These are phyloP conservation scores for Aleiodes alternator DNA, from an alignment of 2,888 invertebrate genomes.

Conservation along the genomic window DNA sequence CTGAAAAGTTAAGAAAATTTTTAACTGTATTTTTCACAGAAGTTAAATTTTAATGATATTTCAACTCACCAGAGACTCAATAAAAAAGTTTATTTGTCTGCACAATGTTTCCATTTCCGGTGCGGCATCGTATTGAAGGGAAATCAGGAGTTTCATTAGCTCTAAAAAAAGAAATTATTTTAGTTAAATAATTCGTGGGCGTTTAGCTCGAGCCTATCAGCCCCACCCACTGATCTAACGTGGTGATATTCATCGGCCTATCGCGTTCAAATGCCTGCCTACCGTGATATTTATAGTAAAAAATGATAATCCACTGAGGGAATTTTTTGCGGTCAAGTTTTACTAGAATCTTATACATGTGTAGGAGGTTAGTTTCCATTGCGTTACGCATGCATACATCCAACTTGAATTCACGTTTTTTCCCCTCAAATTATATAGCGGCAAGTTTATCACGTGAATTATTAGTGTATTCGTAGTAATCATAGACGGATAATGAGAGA, in stretches of 20 bases:
- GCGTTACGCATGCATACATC: conserved; percentile 5
- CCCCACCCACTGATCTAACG: conserved; percentile 45
- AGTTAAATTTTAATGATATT: too few species aligned
- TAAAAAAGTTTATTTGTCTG: too few species aligned
- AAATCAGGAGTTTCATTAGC: too few species aligned
- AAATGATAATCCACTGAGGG: conserved; percentile 32
- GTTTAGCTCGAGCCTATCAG: conserved; percentile 41
- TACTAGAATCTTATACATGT: conserved; percentile 19
- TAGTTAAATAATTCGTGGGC: conserved; percentile 38
- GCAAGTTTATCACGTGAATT: neutral
- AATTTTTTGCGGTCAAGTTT: conserved; percentile 5
- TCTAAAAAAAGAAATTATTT: too few species aligned
- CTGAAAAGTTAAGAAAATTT: too few species aligned
- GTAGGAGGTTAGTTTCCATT: conserved; percentile 5
- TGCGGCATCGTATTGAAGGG: too few species aligned
- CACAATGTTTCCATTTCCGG: too few species aligned
- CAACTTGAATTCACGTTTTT: neutral
- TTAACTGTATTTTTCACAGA: too few species aligned
- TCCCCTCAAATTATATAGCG: neutral
- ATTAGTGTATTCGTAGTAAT: neutral
- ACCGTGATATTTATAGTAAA: conserved; percentile 39
- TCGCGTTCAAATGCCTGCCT: conserved; percentile 45
- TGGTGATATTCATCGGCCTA: conserved; percentile 43
- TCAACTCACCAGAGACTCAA: too few species aligned
- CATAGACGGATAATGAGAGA: too few species aligned